A percentile compares a stretch with the other conserved stretches of the same genome.
phyloP scores from a whole-genome alignment of 2,113 vertebrate genomes.

The Nothobranchius furzeri region DNA sequence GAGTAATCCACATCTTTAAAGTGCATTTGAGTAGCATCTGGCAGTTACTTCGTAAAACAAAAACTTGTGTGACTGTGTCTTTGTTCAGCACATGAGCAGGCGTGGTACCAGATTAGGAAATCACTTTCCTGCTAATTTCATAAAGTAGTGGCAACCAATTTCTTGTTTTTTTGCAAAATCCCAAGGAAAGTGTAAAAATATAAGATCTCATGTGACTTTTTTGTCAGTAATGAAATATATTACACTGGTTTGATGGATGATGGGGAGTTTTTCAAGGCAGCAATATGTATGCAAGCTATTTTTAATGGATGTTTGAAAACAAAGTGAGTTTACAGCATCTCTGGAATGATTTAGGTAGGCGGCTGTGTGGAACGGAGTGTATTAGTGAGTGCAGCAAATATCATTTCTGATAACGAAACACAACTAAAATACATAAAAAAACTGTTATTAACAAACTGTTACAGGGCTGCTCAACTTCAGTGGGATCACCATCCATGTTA shows the following conservation, averaged over 20 bases:
- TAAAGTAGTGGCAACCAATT: conserved; percentile 17
- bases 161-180: conserved; percentile 28
- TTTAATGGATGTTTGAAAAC: conserved; percentile 55
- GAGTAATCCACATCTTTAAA: too few species aligned
- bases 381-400: conserved; percentile 15
- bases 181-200: conserved; percentile 11
- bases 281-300: conserved; percentile 40
- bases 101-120: neutral
- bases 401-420: conserved; percentile 2
- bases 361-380: conserved; percentile 20
- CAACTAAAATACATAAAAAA: neutral
- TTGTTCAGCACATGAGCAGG: neutral
- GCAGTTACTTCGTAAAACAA: too few species aligned
- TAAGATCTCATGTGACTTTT: neutral
- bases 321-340: conserved; percentile 57
- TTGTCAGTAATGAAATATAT: conserved; percentile 37
- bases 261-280: conserved; percentile 11
- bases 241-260: conserved; percentile 47
- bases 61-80: neutral
- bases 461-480: conserved; percentile 15
- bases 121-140: conserved; percentile 46
- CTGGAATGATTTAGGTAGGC: conserved; percentile 41
- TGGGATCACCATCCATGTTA: neutral
- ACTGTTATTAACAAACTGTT: conserved; percentile 7
- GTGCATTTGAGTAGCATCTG: too few species aligned